Percentiles rank a stretch among this genome's conserved stretches.
These are phyloP conservation scores for Odontomachus brunneus DNA, from an alignment of 1,140 invertebrate genomes.

Conservation along the genomic window DNA sequence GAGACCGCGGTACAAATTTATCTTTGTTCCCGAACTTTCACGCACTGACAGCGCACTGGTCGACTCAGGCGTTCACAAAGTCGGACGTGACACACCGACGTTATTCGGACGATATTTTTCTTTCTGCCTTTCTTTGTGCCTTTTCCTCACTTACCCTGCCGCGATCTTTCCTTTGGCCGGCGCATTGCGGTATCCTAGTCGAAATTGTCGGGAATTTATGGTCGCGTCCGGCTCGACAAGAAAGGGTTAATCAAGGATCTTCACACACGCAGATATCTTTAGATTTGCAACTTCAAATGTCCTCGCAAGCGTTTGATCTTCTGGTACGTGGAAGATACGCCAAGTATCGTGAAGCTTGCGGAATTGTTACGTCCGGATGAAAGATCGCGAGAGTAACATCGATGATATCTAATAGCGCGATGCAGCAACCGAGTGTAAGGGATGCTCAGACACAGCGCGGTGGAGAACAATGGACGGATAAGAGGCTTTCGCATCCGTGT, in stretches of 20 bases:
- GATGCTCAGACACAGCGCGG: slow-evolving; percentile 55
- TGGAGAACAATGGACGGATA: slow-evolving; percentile 61
- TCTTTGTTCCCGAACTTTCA: slow-evolving; percentile 83
- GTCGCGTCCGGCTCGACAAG: neutral
- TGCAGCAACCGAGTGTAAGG: slow-evolving; percentile 58
- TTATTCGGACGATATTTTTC: slow-evolving; percentile 73
- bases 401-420: slow-evolving; percentile 61
- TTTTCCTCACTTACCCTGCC: neutral
- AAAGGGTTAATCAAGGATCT: neutral
- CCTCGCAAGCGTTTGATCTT: too few relatives aligned
- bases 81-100: slow-evolving; percentile 74
- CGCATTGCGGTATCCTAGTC: neutral
- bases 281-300: neutral
- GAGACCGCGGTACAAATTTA: slow-evolving; percentile 80
- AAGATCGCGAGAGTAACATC: neutral
- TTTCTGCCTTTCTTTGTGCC: slow-evolving; percentile 56
- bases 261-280: too few relatives aligned
- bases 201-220: neutral
- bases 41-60: slow-evolving; percentile 74
- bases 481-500: slow-evolving; percentile 54
- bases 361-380: too few relatives aligned
- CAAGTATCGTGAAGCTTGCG: too few relatives aligned
- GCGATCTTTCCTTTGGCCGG: neutral
- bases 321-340: too few relatives aligned
- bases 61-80: slow-evolving; percentile 69